Percentiles rank a stretch among this genome's conserved stretches.
Conservation (phyloP, 2,888 invertebrate species). For the Andrena trimmerana region DNA sequence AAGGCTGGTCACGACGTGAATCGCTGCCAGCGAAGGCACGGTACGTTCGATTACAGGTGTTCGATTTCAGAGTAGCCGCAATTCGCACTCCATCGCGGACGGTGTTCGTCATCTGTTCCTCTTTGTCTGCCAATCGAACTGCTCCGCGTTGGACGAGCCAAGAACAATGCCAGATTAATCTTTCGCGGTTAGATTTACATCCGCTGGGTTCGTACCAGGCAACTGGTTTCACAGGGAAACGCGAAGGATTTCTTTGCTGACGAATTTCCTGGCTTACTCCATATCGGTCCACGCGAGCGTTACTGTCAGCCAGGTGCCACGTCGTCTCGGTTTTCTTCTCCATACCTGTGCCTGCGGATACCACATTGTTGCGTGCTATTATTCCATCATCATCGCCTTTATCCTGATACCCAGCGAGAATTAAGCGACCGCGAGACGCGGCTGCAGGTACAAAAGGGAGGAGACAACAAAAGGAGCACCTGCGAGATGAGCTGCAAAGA, state of each 20-base stretch:
- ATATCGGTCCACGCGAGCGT: too few species aligned
- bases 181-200: too few species aligned
- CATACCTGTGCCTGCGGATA: not conserved
- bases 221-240: too few species aligned
- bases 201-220: too few species aligned
- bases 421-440: not conserved
- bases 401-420: not conserved
- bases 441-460: not conserved
- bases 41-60: conserved; percentile 20
- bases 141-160: not conserved
- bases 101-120: not conserved
- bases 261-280: too few species aligned
- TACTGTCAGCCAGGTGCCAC: too few species aligned
- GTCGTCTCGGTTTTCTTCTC: too few species aligned
- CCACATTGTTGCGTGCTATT: not conserved
- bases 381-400: not conserved
- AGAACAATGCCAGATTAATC: not conserved
- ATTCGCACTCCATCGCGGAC: not conserved
- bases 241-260: too few species aligned
- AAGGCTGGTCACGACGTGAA: conserved; percentile 12
- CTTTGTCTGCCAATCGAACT: conserved; percentile 9
- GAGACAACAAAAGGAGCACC: not conserved
- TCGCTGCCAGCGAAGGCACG: conserved; percentile 9
- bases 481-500: not conserved
- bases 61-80: conserved; percentile 7